Conservation (phyloP, 2,113 vertebrate species). For the Elaphurus davidianus region DNA sequence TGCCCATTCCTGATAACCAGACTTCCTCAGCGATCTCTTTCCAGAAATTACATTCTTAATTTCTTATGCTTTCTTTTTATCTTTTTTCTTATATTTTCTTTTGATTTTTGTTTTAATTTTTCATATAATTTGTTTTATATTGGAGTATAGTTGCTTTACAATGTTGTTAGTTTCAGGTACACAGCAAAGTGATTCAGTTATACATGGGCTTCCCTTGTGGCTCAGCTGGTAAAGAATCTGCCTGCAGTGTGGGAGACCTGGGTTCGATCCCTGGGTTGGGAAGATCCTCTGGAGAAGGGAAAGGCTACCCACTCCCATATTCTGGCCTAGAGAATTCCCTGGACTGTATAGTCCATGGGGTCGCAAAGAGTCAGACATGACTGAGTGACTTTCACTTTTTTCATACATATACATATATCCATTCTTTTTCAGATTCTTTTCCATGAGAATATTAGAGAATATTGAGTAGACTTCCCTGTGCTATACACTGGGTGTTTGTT, state of each 20-base stretch:
- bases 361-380: accelerated
- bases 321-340: not conserved
- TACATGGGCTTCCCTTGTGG: not conserved
- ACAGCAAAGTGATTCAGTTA: not conserved
- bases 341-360: not conserved
- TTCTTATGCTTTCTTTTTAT: not conserved
- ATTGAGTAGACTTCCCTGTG: not conserved
- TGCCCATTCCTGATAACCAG: not conserved
- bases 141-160: not conserved
- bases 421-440: not conserved
- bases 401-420: not conserved
- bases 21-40: not conserved
- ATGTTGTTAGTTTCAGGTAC: not conserved
- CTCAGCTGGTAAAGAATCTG: accelerated
- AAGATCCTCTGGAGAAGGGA: not conserved
- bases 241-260: accelerated
- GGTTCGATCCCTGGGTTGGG: not conserved
- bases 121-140: not conserved
- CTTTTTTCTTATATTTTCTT: not conserved
- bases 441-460: not conserved
- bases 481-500: not conserved
- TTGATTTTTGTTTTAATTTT: not conserved
- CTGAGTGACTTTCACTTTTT: not conserved
- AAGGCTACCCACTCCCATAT: not conserved
- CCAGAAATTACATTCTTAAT: not conserved